A percentile compares a stretch with the other conserved stretches of the same genome.
Conservation (phyloP, 2,888 invertebrate genomes). For the Patella pellucida region DNA sequence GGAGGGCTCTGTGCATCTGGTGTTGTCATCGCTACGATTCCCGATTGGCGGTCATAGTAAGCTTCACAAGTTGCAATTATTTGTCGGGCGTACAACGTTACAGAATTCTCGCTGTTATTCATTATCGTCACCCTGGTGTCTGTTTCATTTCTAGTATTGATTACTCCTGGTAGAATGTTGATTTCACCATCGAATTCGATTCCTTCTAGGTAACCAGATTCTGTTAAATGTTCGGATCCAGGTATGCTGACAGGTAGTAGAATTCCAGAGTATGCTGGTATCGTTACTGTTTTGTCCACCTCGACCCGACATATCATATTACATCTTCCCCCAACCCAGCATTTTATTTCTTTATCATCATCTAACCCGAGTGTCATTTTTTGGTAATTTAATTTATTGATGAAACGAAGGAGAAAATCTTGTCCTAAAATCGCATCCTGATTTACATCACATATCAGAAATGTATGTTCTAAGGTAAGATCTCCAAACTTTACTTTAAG, state of each 20-base stretch:
- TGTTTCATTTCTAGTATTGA: not conserved
- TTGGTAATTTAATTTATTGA: conserved; percentile 9
- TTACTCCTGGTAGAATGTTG: not conserved
- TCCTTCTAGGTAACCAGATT: conserved; percentile 14
- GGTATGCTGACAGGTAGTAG: conserved; percentile 17
- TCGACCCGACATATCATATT: conserved; percentile 17
- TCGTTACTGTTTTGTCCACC: conserved; percentile 6
- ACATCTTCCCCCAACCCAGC: conserved; percentile 1
- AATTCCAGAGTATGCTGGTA: conserved; percentile 1
- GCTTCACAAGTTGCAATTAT: not conserved
- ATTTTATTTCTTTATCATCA: conserved; percentile 16
- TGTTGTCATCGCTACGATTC: not conserved
- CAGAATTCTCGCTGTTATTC: not conserved
- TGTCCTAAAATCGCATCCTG: conserved; percentile 27
- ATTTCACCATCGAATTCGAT: not conserved
- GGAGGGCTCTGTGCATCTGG: not conserved
- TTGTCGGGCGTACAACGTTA: not conserved
- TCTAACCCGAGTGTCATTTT: not conserved
- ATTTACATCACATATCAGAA: conserved; percentile 24
- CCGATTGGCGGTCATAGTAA: not conserved
- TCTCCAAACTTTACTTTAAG: not conserved
- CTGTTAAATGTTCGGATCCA: not conserved
- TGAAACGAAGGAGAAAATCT: conserved; percentile 25
- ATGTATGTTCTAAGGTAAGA: not conserved
- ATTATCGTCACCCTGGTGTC: not conserved